phyloP scores from a whole-genome alignment of 2,797 vertebrate genomes.

The Hozukius guyotensis region DNA sequence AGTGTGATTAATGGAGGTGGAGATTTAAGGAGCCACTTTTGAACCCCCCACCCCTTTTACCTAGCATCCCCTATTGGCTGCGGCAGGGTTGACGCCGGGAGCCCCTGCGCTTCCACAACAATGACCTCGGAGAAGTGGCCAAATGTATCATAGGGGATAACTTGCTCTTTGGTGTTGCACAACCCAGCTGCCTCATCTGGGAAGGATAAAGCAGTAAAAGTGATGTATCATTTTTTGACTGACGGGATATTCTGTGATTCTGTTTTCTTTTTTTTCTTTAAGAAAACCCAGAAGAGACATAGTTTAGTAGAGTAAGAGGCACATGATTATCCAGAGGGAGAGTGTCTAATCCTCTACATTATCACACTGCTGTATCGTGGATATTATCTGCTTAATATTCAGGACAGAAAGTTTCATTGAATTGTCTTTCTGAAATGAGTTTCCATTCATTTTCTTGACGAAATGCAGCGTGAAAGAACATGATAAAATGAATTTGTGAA shows the following conservation, averaged over 20 bases:
- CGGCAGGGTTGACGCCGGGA: constrained; percentile 31
- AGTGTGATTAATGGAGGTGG: constrained; percentile 86
- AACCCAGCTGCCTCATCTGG: constrained; percentile 25
- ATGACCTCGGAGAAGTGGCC: constrained; percentile 61
- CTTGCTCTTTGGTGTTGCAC: constrained; percentile 33
- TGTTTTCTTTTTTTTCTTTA: background rate
- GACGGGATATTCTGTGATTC: background rate
- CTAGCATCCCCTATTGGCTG: constrained; percentile 50
- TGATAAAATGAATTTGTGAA: background rate
- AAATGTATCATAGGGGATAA: constrained; percentile 64
- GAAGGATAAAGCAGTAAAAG: constrained; percentile 10
- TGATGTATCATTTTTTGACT: constrained; percentile 14
- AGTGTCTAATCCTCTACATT: background rate
- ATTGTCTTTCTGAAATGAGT: constrained; percentile 15
- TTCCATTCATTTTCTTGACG: background rate
- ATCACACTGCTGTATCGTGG: background rate
- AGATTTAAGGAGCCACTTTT: constrained; percentile 75
- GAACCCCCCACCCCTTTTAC: constrained; percentile 58
- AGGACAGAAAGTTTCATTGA: background rate
- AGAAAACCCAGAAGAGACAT: constrained; percentile 1
- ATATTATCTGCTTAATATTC: background rate
- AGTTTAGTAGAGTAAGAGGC: background rate
- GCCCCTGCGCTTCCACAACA: constrained; percentile 53
- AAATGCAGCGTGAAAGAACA: constrained; percentile 16
- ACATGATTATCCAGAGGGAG: background rate